Base-by-base conservation (phyloP, 2,797 vertebrate species). In the Odontamblyopus rebecca region DNA sequence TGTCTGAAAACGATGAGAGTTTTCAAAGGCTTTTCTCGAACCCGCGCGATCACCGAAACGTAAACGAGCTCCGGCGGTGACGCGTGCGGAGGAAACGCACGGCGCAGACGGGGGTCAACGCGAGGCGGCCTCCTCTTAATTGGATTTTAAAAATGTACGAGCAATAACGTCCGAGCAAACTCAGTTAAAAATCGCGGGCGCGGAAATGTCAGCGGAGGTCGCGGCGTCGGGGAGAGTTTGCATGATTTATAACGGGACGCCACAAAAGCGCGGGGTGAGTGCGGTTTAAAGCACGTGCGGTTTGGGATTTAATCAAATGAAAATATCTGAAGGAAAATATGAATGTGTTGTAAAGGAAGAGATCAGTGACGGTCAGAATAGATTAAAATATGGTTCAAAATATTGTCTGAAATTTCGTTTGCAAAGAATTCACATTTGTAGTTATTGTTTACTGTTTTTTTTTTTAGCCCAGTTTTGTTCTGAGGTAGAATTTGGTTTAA, bases 1-100 rank as follows among this genome's bases (percentile, higher is more conserved):
- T 66, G 62, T 82, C 61, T 75, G 65, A 80, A 84, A 87, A 81
- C 53, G 1, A 87, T 82, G 79, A 79, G 70, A 83, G 70, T 75
- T 82, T 81, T 79, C 32, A 78, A 67, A 83, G 71, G 53, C 68
- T 77, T 23, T 68, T 79, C 5, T 76, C 75, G 73, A 67, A 64
- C 61, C 18, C 66, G 15, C 2, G 62, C 56, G 57, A 82, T 77
- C 70, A 75, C 70, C 71, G 67, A 65, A 44, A 76, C 65, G 69
- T 80, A 72, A 82, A 76, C 60, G 60, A 65, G 77, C 29, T 74
- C 81, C 48, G 74, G 16, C 74, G 62, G 62, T 1, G 75, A 77
- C 57, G 54, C 23, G 62, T 74, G 32, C 68, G 48, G 18, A 13
- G 3, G 48, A 15, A 16, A 12, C 13, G 48, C 35, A 38, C 35